Conservation (phyloP, 2,888 invertebrate species). For the Parascotia fuliginaria region DNA sequence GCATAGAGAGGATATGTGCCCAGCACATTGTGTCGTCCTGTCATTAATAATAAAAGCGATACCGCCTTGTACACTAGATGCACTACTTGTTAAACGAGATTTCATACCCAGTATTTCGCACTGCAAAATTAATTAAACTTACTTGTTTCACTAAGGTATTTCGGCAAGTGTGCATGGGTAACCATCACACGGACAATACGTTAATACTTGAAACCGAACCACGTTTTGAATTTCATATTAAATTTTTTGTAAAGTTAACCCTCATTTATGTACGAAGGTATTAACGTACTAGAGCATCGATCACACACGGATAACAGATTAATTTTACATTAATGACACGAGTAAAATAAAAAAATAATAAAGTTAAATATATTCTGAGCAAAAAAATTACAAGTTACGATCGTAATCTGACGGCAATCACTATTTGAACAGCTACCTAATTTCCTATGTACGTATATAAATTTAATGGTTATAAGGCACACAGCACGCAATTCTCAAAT, state of each 20-base stretch:
- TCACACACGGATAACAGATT: constrained; percentile 44
- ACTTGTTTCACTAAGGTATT: constrained; percentile 30
- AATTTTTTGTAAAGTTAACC: constrained; percentile 11
- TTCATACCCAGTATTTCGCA: constrained; percentile 40
- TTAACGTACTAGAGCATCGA: constrained; percentile 33
- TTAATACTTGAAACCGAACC: not conserved
- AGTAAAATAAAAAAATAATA: constrained; percentile 44
- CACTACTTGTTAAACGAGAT: constrained; percentile 60
- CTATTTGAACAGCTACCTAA: constrained; percentile 77
- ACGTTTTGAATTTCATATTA: constrained; percentile 12
- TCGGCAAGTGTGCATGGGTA: constrained; percentile 20
- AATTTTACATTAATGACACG: constrained; percentile 46
- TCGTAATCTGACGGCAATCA: constrained; percentile 71
- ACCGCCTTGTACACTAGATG: constrained; percentile 46
- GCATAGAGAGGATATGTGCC: constrained; percentile 14
- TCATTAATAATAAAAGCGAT: constrained; percentile 56
- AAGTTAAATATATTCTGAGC: constrained; percentile 48
- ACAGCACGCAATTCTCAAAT: constrained; percentile 78
- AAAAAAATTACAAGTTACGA: constrained; percentile 64
- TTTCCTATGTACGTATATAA: constrained; percentile 80
- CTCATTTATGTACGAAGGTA: constrained; percentile 23
- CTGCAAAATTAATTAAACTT: constrained; percentile 41
- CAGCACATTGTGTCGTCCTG: constrained; percentile 29
- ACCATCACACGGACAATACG: constrained; percentile 13
- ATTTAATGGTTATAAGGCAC: constrained; percentile 76